Evolutionary conservation across 2,113 vertebrate species (phyloP), one percentile per base, ranked within the genome.

Genomic region (Entomyzon cyanotis): DNA sequence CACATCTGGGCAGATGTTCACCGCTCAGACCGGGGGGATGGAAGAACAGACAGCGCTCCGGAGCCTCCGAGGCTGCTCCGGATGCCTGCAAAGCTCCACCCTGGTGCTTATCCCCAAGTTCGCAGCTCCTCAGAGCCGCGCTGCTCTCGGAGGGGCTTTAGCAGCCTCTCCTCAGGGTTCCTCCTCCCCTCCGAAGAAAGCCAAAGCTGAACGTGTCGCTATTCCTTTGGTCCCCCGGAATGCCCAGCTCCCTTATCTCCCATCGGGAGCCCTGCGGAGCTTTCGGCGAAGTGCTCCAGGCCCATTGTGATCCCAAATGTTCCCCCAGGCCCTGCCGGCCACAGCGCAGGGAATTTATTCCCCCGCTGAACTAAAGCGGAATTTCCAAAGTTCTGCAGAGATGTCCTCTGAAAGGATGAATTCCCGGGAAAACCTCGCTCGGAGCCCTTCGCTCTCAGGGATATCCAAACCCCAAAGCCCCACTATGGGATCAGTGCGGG

Each of bases 241-340:
- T 37, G 52, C 69, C 60, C 75, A 15, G 44, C 60, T 42, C 79
- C 46, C 37, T 71, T 13, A 42, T 56, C 77, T 83, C n/a, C 49
- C 3, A 23, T 31, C 59, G 24, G 64, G 23, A 65, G 76, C 77
- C 60, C 60, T 0, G 28, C 31, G 62, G 12, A 50, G 64, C 46
- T 58, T 19, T 37, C 0, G 6, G 9, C 16, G 60, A 50, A 91
- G 33, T 3, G 7, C 39, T 52, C 58, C 50, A 4, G 83, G 33
- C 25, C 49, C 60, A 2, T 2, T 1, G 21, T 2, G 50, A 44
- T 44, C 56, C n/a, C 12, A 2, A 5, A 8, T 0, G 11, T 23
- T 6, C 37, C 70, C 35, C 18, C 52, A 2, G 65, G 53, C 4
- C 4, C 30, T 24, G 59, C 28, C 8, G 35, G 15, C 62, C 39